Conservation (phyloP, 92 coral and sea anemone species). For the Galaxea fascicularis region DNA sequence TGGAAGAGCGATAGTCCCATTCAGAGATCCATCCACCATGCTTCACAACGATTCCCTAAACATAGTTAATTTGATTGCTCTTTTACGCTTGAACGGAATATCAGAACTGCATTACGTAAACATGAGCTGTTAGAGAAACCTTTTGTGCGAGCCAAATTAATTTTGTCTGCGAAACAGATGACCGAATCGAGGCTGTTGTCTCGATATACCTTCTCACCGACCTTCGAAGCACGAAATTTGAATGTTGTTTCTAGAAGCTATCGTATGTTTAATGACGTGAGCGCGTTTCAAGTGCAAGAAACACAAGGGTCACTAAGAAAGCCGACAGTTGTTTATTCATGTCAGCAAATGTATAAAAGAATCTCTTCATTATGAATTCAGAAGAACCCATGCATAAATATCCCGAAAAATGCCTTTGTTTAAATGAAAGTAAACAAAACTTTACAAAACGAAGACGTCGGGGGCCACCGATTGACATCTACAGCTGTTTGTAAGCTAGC, state of each 20-base stretch:
- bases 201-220: background rate
- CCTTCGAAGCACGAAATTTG: background rate
- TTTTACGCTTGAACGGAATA: conserved; percentile 39
- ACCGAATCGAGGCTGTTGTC: background rate
- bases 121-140: conserved; percentile 7
- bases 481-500: background rate
- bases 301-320: background rate
- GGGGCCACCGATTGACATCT: background rate
- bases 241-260: background rate
- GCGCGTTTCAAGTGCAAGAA: background rate
- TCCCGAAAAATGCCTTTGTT: conserved; percentile 10
- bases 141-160: conserved; percentile 12
- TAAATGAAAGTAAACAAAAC: background rate
- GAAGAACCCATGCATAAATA: conserved; percentile 3
- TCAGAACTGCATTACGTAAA: background rate
- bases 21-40: conserved; percentile 17
- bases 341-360: conserved; percentile 7
- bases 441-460: background rate
- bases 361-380: conserved; percentile 34
- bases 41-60: background rate
- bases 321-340: conserved; percentile 18
- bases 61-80: background rate
- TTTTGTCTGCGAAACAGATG: background rate
- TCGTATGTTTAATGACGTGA: background rate
- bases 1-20: conserved; percentile 16